Conservation (phyloP, 1,140 invertebrate species). For the Cyclargus thomasi region DNA sequence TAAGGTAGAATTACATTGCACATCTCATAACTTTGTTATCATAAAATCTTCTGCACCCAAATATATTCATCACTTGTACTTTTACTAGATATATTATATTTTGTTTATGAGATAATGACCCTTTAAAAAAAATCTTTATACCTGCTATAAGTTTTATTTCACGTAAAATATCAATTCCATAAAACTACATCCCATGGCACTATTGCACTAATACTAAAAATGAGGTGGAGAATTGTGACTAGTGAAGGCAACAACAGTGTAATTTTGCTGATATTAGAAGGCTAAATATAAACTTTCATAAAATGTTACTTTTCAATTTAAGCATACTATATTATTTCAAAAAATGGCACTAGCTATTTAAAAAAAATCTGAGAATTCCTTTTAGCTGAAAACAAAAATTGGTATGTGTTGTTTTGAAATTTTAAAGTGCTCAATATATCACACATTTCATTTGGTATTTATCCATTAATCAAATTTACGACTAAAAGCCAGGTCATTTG, state of each 20-base stretch:
- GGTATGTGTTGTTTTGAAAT: no score
- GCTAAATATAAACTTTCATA: no score
- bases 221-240: background rate
- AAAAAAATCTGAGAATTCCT: no score
- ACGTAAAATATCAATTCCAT: background rate
- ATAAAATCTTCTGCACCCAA: background rate
- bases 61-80: background rate
- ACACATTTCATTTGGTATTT: no score
- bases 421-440: no score
- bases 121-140: background rate
- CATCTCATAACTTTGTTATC: background rate
- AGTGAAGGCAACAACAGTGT: background rate
- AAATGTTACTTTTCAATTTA: no score
- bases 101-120: background rate
- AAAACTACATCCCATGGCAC: background rate
- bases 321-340: no score
- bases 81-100: background rate
- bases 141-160: background rate
- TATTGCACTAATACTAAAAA: background rate
- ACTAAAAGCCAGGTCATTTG: background rate
- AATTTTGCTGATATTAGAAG: no score
- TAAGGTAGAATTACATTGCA: slow-evolving; percentile 1
- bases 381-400: no score
- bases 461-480: no score
- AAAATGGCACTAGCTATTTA: no score